Evolutionary conservation across 2,888 invertebrate genomes (phyloP).

Genomic region (Philopedon plagiatum): DNA sequence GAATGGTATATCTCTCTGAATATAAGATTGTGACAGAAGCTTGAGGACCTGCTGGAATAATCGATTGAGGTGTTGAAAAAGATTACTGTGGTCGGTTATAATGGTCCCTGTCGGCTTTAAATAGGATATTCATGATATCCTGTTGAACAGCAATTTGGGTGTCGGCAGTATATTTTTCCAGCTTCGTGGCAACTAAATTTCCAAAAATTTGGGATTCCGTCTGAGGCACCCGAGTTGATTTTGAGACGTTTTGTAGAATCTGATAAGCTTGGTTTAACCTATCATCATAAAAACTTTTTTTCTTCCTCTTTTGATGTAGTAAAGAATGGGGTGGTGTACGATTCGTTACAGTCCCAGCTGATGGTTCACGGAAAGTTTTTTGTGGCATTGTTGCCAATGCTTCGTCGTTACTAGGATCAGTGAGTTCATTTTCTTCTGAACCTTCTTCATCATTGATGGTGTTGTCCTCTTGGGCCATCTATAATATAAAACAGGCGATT

Average conservation of each 20-base stretch:
- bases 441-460: background rate
- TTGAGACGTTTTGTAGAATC: background rate
- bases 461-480: background rate
- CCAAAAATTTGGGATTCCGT: constrained; percentile 9
- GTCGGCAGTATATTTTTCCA: constrained; percentile 1
- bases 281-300: constrained; percentile 4
- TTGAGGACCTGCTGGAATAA: background rate
- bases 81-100: background rate
- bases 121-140: constrained; percentile 14
- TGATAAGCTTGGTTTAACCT: background rate
- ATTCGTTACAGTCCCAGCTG: background rate
- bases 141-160: constrained; percentile 3
- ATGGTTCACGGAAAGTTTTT: background rate
- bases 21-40: background rate
- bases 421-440: background rate
- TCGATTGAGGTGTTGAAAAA: background rate
- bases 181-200: constrained; percentile 8
- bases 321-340: background rate
- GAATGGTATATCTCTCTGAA: background rate
- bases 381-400: constrained; percentile 5
- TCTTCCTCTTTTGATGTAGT: constrained; percentile 9
- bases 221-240: constrained; percentile 5
- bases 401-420: background rate
- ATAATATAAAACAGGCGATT: constrained; percentile 9
- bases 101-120: constrained; percentile 11